Evolutionary conservation across 2,888 invertebrate genomes (phyloP).

Genomic region (Stegana nigrithorax): DNA sequence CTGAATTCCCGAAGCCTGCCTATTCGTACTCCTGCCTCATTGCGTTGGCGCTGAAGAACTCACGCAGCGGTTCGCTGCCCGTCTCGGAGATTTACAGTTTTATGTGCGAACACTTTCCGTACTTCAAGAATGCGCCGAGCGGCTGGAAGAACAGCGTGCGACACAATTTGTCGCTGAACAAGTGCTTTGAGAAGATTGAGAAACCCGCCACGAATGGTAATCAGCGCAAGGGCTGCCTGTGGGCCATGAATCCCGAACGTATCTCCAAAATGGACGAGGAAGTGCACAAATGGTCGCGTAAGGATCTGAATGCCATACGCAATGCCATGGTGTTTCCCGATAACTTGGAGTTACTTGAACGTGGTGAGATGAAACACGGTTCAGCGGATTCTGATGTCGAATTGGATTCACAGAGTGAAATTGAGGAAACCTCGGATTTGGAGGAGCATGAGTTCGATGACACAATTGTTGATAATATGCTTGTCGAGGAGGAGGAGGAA

Average conservation of each 20-base stretch:
- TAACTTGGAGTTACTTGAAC: conserved; percentile 83
- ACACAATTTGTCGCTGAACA: conserved; percentile 96
- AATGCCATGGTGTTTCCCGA: conserved; percentile 96
- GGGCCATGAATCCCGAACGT: conserved; percentile 97
- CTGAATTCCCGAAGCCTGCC: conserved; percentile 91
- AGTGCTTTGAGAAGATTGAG: conserved; percentile 98
- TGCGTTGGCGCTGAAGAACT: conserved; percentile 97
- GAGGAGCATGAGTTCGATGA: conserved; percentile 73
- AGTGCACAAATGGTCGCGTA: conserved; percentile 96
- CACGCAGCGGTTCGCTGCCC: conserved; percentile 91
- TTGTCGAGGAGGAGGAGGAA: conserved; percentile 67
- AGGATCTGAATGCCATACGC: conserved; percentile 91
- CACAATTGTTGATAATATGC: conserved; percentile 69
- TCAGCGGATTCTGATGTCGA: conserved; percentile 74
- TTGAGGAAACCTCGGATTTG: conserved; percentile 70
- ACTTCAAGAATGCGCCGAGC: conserved; percentile 97
- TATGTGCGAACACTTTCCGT: conserved; percentile 98
- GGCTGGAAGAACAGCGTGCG: conserved; percentile 99
- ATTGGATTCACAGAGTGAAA: conserved; percentile 68
- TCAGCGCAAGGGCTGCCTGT: conserved; percentile 89
- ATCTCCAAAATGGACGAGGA: conserved; percentile 98
- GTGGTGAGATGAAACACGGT: conserved; percentile 89
- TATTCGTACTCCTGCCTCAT: conserved; percentile 98
- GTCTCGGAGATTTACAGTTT: conserved; percentile 99
- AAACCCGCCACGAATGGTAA: conserved; percentile 89